Evolutionary conservation across 1,140 invertebrate species (phyloP), one percentile per base, ranked within the genome.

Genomic region (Aricia agestis): DNA sequence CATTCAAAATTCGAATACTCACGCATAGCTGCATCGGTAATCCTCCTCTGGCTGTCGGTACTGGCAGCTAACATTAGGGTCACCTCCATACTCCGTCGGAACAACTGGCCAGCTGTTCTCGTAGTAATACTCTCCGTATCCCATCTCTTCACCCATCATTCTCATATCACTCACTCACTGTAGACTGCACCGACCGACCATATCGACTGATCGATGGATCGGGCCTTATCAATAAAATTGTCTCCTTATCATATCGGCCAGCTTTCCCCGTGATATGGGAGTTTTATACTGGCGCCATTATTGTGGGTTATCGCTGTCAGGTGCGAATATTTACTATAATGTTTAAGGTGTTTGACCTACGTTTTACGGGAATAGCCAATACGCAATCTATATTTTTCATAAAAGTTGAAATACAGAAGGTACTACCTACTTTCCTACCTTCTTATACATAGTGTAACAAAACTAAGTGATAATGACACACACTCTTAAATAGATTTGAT

Each of bases 71-170:
- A 17, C 18, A 66, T 74, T 76, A n/a, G 82, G 80, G 13, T 87
- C 87, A 18, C 76, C 76, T 32, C 76, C 89, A 82, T 95, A 95
- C 86, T 95, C 94, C 75, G 94, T 94, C 9, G 95, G 94, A 71
- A 95, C 94, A 63, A 95, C 92, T 74, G 95, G 92, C 94, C 95
- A 95, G 74, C 93, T 93, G 75, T 93, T 92, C 78, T 95, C 94
- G 77, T 95, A 95, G 74, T 95, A 94, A 76, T 94, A 92, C 61
- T 93, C 92, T 15, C 82, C 85, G 63, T 88, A 90, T 45, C 83
- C 85, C 87, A 92, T 89, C 66, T 92, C 90, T 75, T 92, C 92
- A 45, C 82, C 86, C 84, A 92, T 92, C 92, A 92, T 93, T 87
- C 79, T 93, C 90, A 92, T 92, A 68, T 63, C 70, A 74, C 70